A percentile compares a stretch with the other conserved stretches of the same genome.
phyloP scores from a whole-genome alignment of 2,888 invertebrate genomes.

The Monochamus alternatus region DNA sequence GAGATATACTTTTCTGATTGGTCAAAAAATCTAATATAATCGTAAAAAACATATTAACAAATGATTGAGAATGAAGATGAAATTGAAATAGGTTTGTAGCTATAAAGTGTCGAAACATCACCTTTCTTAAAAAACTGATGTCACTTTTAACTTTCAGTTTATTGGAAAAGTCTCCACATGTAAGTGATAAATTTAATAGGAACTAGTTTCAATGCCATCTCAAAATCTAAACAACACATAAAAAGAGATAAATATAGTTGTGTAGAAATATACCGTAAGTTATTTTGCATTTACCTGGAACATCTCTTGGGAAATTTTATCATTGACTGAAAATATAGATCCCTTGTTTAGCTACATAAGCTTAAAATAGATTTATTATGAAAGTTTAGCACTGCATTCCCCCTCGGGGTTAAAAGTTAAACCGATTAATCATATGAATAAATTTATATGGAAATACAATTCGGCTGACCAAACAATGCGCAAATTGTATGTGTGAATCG shows the following conservation, averaged over 20 bases:
- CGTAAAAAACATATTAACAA: too few species aligned
- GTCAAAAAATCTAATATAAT: too few species aligned
- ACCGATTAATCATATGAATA: slow-evolving; percentile 9
- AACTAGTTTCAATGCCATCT: too few species aligned
- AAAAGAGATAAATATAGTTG: not conserved
- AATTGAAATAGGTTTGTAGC: too few species aligned
- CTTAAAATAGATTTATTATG: not conserved
- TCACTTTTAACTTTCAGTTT: too few species aligned
- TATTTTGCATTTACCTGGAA: not conserved
- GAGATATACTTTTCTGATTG: too few species aligned
- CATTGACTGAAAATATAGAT: not conserved
- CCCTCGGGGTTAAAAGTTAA: not conserved
- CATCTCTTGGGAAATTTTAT: not conserved
- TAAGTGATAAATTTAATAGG: too few species aligned
- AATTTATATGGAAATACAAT: slow-evolving; percentile 4
- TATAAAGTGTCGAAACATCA: too few species aligned
- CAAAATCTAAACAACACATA: too few species aligned
- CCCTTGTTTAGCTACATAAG: not conserved
- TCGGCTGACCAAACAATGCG: not conserved
- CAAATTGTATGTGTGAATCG: not conserved
- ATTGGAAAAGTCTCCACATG: too few species aligned
- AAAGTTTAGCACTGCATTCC: slow-evolving; percentile 10
- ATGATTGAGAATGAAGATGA: too few species aligned
- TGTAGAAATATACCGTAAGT: not conserved
- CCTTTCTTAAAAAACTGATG: too few species aligned